phyloP scores from a whole-genome alignment of 2,113 vertebrate genomes.

The Ageneiosus marmoratus region DNA sequence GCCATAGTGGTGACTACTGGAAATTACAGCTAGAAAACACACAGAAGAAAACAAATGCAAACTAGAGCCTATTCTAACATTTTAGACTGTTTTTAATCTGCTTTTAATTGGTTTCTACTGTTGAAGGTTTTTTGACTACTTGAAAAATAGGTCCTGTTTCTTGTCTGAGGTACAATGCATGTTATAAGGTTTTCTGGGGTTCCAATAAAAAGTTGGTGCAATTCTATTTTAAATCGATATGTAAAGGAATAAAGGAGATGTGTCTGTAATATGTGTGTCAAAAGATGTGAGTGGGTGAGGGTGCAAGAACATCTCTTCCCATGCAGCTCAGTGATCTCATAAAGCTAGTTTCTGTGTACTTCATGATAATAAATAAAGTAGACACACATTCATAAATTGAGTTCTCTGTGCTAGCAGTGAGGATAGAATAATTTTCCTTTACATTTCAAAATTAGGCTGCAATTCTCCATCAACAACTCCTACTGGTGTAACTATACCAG shows the following conservation, averaged over 20 bases:
- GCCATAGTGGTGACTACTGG: conserved; percentile 53
- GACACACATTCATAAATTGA: not conserved
- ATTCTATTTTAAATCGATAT: not conserved
- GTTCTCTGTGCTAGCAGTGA: not conserved
- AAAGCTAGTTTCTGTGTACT: not conserved
- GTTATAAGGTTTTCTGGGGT: not conserved
- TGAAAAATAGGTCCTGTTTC: not conserved
- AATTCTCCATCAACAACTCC: not conserved
- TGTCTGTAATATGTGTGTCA: not conserved
- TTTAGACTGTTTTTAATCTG: not conserved
- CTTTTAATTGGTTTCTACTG: not conserved
- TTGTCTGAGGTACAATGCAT: not conserved
- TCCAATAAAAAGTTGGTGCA: not conserved
- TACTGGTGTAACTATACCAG: not conserved
- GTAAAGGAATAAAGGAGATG: not conserved
- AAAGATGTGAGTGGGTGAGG: not conserved
- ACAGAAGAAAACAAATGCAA: not conserved
- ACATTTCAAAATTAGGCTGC: not conserved
- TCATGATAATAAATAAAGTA: not conserved
- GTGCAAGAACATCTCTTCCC: not conserved
- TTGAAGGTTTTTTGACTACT: not conserved
- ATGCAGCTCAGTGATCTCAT: not conserved
- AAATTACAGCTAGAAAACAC: conserved; percentile 14
- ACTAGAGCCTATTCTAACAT: not conserved
- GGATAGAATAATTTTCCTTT: not conserved